phyloP scores from a whole-genome alignment of 2,797 vertebrate genomes.

The Chaetodon trifasciatus region DNA sequence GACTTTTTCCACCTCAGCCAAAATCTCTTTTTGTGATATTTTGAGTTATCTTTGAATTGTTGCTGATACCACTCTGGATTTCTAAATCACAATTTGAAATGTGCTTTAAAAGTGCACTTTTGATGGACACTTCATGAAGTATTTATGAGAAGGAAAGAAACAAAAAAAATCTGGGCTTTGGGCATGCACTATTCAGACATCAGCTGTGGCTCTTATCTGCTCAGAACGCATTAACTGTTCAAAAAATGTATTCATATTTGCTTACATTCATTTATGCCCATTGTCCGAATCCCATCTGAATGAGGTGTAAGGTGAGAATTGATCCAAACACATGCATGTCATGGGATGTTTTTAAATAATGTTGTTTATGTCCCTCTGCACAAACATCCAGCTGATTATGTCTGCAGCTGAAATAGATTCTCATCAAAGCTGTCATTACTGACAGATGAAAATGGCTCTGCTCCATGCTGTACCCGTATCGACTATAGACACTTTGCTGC shows the following conservation, averaged over 20 bases:
- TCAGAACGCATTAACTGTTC: not conserved
- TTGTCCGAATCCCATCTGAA: not conserved
- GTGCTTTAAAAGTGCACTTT: not conserved
- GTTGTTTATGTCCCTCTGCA: constrained; percentile 32
- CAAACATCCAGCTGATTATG: constrained; percentile 24
- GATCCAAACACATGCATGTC: constrained; percentile 33
- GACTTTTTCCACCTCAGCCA: too few relatives aligned
- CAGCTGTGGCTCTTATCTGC: not conserved
- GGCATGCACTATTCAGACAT: not conserved
- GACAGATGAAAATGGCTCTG: constrained; percentile 42
- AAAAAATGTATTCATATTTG: not conserved
- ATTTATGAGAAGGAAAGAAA: not conserved
- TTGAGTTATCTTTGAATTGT: not conserved
- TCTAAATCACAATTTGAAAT: not conserved
- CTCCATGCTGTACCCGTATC: constrained; percentile 27
- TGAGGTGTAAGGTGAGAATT: constrained; percentile 4
- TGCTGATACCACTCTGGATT: not conserved
- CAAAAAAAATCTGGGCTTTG: not conserved
- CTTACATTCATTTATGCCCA: not conserved
- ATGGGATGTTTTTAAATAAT: not conserved
- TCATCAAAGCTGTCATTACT: constrained; percentile 55
- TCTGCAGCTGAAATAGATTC: constrained; percentile 35
- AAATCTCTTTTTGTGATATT: not conserved
- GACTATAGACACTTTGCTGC: constrained; percentile 26
- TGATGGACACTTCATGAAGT: not conserved